phyloP scores from a whole-genome alignment of 2,113 vertebrate genomes.

The Hemibagrus wyckioides region DNA sequence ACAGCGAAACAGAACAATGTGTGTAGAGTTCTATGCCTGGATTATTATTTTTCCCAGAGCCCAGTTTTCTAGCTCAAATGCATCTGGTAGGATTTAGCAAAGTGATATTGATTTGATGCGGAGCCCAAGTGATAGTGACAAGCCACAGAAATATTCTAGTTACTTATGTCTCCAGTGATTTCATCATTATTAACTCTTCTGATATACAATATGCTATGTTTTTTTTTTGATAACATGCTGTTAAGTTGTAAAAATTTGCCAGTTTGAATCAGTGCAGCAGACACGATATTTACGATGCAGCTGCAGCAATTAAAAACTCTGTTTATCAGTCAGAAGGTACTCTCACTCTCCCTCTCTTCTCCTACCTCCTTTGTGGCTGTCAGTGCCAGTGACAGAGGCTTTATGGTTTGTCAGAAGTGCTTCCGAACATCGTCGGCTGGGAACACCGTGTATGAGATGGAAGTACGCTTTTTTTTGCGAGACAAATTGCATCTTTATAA shows the following conservation, averaged over 20 bases:
- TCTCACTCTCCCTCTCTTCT: neutral
- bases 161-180: neutral
- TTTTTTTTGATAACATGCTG: neutral
- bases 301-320: neutral
- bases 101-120: neutral
- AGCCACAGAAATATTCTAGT: neutral
- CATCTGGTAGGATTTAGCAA: conserved; percentile 8
- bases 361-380: neutral
- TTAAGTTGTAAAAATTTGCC: neutral
- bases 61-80: neutral
- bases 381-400: neutral
- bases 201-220: neutral
- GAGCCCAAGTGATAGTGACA: neutral
- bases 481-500: neutral
- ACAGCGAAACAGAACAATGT: conserved; percentile 9
- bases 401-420: neutral
- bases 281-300: neutral
- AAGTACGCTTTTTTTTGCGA: neutral
- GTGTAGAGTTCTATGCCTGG: neutral
- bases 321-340: neutral
- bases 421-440: neutral
- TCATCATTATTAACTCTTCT: neutral
- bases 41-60: neutral
- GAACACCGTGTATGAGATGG: neutral
- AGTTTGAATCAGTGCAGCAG: neutral